phyloP scores from a whole-genome alignment of 2,888 invertebrate genomes.

The Halictus ligatus region DNA sequence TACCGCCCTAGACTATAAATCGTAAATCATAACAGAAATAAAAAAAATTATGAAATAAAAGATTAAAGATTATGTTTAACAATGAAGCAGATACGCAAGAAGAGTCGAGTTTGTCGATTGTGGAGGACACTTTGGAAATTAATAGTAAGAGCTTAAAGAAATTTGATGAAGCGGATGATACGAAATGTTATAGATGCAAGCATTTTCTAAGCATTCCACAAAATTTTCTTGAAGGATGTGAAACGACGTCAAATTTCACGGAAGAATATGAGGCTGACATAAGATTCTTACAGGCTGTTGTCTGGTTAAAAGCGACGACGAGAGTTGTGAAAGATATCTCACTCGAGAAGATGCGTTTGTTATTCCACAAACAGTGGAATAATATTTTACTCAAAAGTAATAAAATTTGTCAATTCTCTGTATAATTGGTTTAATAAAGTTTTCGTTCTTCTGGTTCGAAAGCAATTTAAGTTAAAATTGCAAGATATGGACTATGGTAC shows the following conservation, averaged over 20 bases:
- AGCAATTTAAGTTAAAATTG: too few relatives aligned
- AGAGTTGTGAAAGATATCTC: slow-evolving; percentile 43
- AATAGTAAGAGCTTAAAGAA: background rate
- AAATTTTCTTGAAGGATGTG: background rate
- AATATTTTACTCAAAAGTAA: slow-evolving; percentile 25
- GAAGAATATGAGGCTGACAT: slow-evolving; percentile 53
- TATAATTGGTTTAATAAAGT: background rate
- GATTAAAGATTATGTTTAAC: slow-evolving; percentile 4
- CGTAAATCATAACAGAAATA: background rate
- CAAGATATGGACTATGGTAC: too few relatives aligned
- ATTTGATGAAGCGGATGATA: background rate
- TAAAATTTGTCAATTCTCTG: background rate
- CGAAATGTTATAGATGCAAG: slow-evolving; percentile 47
- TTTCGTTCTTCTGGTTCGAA: background rate
- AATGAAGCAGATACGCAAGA: background rate
- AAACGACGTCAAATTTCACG: background rate
- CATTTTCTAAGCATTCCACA: slow-evolving; percentile 40
- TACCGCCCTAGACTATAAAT: background rate
- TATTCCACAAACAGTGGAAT: slow-evolving; percentile 49
- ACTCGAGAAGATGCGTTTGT: slow-evolving; percentile 39
- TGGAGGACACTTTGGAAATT: slow-evolving; percentile 45
- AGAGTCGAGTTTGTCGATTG: background rate
- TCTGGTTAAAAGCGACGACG: slow-evolving; percentile 60
- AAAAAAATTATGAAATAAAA: background rate
- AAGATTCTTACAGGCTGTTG: slow-evolving; percentile 65